These are phyloP conservation scores for Schizopygopsis pylzovi DNA, from an alignment of 2,797 vertebrate species.

Conservation along the genomic window DNA sequence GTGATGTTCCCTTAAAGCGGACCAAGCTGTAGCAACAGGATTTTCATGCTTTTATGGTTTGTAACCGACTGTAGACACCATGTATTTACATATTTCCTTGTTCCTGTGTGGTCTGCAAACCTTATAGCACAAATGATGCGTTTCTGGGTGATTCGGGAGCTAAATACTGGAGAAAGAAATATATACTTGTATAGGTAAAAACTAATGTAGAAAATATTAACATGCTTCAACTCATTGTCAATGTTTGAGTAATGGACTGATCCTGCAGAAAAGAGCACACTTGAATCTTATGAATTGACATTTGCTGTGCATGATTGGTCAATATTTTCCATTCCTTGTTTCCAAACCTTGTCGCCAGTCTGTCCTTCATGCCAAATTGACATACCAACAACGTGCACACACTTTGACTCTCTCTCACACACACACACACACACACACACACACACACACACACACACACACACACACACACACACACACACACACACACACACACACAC, in stretches of 20 bases:
- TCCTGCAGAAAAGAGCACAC: neutral
- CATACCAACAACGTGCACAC: slow-evolving; percentile 31
- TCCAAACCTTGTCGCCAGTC: slow-evolving; percentile 54
- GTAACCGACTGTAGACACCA: slow-evolving; percentile 46
- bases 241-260: neutral
- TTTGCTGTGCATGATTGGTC: slow-evolving; percentile 49
- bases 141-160: slow-evolving; percentile 37
- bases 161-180: slow-evolving; percentile 19
- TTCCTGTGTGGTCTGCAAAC: slow-evolving; percentile 49
- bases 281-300: slow-evolving; percentile 34
- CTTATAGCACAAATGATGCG: slow-evolving; percentile 43
- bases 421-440: no score
- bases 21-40: slow-evolving; percentile 49
- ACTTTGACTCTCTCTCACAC: neutral
- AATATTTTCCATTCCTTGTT: slow-evolving; percentile 57
- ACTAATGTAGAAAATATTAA: slow-evolving; percentile 11
- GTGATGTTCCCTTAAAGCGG: slow-evolving; percentile 51
- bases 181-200: slow-evolving; percentile 6
- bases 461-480: slow-evolving; percentile 23
- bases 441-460: no score
- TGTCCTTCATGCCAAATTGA: slow-evolving; percentile 50
- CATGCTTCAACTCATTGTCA: slow-evolving; percentile 9
- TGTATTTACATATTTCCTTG: slow-evolving; percentile 42
- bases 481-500: neutral
- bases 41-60: slow-evolving; percentile 50